phyloP scores from a whole-genome alignment of 2,888 invertebrate species.

The Calameuta pallipes region DNA sequence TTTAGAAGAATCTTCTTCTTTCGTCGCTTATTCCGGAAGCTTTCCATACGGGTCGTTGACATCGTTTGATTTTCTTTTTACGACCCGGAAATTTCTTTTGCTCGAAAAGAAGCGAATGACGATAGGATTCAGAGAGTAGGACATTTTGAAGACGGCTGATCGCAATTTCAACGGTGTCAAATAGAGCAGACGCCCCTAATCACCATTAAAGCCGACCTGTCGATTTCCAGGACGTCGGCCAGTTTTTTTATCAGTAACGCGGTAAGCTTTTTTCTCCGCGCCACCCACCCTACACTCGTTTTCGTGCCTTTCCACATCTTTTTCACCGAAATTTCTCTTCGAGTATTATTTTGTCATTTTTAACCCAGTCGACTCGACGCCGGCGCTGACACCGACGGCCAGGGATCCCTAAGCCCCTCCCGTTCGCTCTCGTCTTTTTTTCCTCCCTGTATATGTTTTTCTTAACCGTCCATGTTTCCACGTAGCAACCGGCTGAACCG shows the following conservation, averaged over 20 bases:
- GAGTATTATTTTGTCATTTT: constrained; percentile 15
- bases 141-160: background rate
- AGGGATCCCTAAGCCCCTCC: background rate
- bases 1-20: background rate
- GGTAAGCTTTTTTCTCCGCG: background rate
- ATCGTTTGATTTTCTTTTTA: background rate
- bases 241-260: background rate
- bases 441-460: background rate
- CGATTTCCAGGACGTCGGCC: background rate
- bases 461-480: background rate
- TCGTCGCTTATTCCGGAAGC: background rate
- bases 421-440: background rate
- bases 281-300: background rate
- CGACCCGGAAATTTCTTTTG: background rate
- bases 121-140: background rate
- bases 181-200: background rate
- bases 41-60: background rate
- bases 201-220: background rate
- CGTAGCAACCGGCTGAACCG: background rate
- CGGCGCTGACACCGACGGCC: background rate
- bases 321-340: background rate
- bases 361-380: background rate
- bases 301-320: background rate
- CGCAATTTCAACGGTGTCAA: background rate
- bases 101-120: background rate